Percentiles rank a stretch among this genome's conserved stretches.
phyloP scores from a whole-genome alignment of 2,888 invertebrate species.

The Ditula angustiorana region DNA sequence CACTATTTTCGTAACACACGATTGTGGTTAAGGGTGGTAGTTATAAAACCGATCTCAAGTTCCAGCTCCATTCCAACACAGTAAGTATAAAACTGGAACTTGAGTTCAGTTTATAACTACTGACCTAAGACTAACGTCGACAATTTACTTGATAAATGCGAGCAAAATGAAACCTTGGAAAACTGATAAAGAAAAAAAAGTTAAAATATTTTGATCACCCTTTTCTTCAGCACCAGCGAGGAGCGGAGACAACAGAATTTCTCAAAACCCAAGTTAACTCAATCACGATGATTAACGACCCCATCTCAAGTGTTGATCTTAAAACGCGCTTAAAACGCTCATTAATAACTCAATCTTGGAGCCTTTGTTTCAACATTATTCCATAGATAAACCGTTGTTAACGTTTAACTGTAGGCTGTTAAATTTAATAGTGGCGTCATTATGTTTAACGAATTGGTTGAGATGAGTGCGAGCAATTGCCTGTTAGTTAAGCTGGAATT shows the following conservation, averaged over 20 bases:
- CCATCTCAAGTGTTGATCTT: constrained; percentile 23
- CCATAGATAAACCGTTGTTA: constrained; percentile 25
- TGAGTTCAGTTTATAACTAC: no score
- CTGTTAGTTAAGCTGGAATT: neutral
- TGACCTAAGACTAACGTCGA: neutral
- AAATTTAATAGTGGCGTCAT: constrained; percentile 31
- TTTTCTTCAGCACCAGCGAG: neutral
- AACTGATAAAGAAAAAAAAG: neutral
- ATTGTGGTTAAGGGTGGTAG: no score
- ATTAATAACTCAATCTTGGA: constrained; percentile 21
- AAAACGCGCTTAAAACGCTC: constrained; percentile 23
- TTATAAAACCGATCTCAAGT: no score
- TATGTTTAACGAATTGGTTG: constrained; percentile 20
- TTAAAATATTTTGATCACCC: constrained; percentile 3
- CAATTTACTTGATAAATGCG: neutral
- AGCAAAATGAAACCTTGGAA: neutral
- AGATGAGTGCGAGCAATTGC: constrained; percentile 11
- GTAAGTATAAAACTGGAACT: no score
- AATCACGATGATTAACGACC: constrained; percentile 28
- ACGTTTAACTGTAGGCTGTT: constrained; percentile 12
- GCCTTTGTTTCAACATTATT: constrained; percentile 13
- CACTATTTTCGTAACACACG: no score
- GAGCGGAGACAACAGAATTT: constrained; percentile 6
- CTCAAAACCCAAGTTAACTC: constrained; percentile 17
- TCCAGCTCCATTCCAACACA: no score